These are phyloP conservation scores for Haliclystus octoradiatus DNA, from an alignment of 30 jellyfish, hydroid and myxozoan species.

Conservation along the genomic window DNA sequence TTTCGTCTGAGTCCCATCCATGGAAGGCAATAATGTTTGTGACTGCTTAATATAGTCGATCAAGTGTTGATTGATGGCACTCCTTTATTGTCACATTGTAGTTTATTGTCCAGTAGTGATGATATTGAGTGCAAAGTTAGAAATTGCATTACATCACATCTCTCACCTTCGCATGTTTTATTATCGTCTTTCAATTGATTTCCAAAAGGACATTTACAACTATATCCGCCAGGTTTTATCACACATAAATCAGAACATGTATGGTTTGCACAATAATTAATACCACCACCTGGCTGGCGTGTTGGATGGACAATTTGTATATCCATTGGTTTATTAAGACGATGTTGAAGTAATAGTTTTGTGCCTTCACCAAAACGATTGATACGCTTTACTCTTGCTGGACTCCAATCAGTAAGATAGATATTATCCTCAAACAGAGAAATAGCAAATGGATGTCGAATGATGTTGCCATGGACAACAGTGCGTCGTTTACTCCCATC, in stretches of 20 bases:
- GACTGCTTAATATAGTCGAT: too few species aligned
- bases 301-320: constrained; percentile 77
- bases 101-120: too few species aligned
- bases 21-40: too few species aligned
- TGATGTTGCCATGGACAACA: constrained; percentile 31
- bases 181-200: constrained; percentile 39
- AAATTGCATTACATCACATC: too few species aligned
- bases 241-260: constrained; percentile 82
- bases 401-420: constrained; percentile 90
- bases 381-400: constrained; percentile 63
- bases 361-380: constrained; percentile 47
- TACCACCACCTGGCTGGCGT: constrained; percentile 36
- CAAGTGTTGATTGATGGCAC: too few species aligned
- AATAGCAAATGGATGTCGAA: constrained; percentile 82
- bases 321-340: constrained; percentile 78
- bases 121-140: too few species aligned
- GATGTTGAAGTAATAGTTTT: constrained; percentile 21
- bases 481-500: constrained; percentile 68
- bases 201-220: constrained; percentile 91
- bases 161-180: constrained; percentile 53
- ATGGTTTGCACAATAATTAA: constrained; percentile 31
- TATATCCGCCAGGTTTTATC: constrained; percentile 57
- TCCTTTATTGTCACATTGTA: too few species aligned
- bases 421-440: constrained; percentile 73
- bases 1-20: too few species aligned